phyloP scores from a whole-genome alignment of 2,797 vertebrate species.

The Microchirus variegatus region DNA sequence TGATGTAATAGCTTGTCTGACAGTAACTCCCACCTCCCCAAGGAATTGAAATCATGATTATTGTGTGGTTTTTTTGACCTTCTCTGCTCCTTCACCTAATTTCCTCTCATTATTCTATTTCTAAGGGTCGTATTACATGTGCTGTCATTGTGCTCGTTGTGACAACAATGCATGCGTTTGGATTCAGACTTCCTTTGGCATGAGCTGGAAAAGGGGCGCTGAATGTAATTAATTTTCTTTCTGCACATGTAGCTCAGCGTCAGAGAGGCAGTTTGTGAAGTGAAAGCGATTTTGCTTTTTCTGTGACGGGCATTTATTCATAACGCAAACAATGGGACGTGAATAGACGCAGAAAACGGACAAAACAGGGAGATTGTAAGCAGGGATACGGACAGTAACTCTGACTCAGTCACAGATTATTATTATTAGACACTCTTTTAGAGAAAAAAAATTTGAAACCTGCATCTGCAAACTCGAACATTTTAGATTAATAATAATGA shows the following conservation, averaged over 20 bases:
- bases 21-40: conserved; percentile 59
- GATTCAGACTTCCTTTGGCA: conserved; percentile 1
- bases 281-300: conserved; percentile 40
- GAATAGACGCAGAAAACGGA: conserved; percentile 9
- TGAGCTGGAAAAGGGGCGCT: not conserved
- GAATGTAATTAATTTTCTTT: not conserved
- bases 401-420: conserved; percentile 33
- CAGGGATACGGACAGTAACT: conserved; percentile 42
- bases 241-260: conserved; percentile 5
- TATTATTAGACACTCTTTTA: conserved; percentile 30
- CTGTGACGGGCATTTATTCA: conserved; percentile 30
- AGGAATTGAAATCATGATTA: conserved; percentile 65
- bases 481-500: not conserved
- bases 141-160: no score
- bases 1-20: conserved; percentile 66
- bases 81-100: conserved; percentile 3
- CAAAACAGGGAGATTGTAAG: conserved; percentile 10
- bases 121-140: no score
- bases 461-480: conserved; percentile 8
- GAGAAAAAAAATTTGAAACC: conserved; percentile 34
- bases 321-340: conserved; percentile 11
- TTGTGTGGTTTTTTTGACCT: conserved; percentile 57
- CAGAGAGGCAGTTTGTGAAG: conserved; percentile 31
- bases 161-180: not conserved
- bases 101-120: no score